These are phyloP conservation scores for Drosophila kanekoi DNA, from an alignment of 2,888 invertebrate genomes.

Conservation along the genomic window DNA sequence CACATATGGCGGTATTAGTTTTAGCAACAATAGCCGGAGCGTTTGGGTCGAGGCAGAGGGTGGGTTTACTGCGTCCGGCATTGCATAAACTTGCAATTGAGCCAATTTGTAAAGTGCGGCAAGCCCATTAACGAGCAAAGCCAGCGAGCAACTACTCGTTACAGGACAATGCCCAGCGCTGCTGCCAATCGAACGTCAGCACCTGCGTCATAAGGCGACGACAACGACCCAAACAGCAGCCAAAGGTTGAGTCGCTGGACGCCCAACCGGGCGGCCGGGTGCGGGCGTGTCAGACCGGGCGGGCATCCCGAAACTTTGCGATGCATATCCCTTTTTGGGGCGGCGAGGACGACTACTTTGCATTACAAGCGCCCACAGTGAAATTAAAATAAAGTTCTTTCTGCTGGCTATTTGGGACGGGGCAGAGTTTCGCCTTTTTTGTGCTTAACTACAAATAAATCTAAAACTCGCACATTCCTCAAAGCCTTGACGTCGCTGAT, in stretches of 20 bases:
- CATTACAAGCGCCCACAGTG: constrained; percentile 74
- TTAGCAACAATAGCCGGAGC: constrained; percentile 50
- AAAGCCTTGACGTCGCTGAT: constrained; percentile 54
- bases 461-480: constrained; percentile 76
- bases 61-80: constrained; percentile 42
- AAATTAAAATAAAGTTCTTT: constrained; percentile 79
- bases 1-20: constrained; percentile 83
- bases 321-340: constrained; percentile 38
- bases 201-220: constrained; percentile 54
- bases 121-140: constrained; percentile 75
- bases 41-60: background rate
- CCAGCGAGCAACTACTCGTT: constrained; percentile 18
- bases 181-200: constrained; percentile 62
- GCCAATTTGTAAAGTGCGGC: constrained; percentile 84
- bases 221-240: background rate
- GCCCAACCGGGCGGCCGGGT: background rate
- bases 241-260: background rate
- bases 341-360: constrained; percentile 54
- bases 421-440: constrained; percentile 27
- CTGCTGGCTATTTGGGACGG: constrained; percentile 44
- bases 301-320: constrained; percentile 36
- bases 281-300: background rate
- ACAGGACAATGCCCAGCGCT: constrained; percentile 38
- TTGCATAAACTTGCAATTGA: constrained; percentile 85
- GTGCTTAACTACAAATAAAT: constrained; percentile 74